Evolutionary conservation across 1,140 invertebrate species (phyloP), one percentile per base, ranked within the genome.

Genomic region (Choristoneura fumiferana): DNA sequence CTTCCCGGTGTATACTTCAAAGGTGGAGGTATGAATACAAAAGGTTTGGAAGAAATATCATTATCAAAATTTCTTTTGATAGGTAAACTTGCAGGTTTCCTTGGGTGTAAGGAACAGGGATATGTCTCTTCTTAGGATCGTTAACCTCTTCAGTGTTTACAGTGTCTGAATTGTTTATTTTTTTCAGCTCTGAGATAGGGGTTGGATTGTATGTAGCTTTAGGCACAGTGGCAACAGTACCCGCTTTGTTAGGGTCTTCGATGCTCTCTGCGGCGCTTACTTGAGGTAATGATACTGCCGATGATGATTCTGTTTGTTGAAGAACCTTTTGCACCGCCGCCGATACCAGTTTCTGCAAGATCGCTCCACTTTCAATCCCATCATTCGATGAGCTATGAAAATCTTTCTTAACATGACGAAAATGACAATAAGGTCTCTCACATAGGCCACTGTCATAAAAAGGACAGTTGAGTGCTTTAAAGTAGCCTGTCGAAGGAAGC

Each of bases 391-490:
- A 64, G 63, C 58, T 75, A 71, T 78, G 76, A 54, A 69, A 60
- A 60, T 90, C 93, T 91, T 92, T 93, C 74, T 92, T 94, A 69
- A 92, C 89, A 89, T 98, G 96, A 79, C 94, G 93, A 81, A 95
- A 97, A 87, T 97, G 96, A 89, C 96, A 98, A 84, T 97, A 96
- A 13, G 96, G 95, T 73, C 96, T 92, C 65, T 95, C 94, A 87
- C 96, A 98, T 39, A 86, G 65, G 54, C 94, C 94, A 81, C 91
- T 94, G 67, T 95, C 92, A 76, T 92, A 96, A 91, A 94, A 97
- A 29, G 96, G 96, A 85, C 96, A 98, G 66, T 92, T 92, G 53
- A 96, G 92, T 62, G 92, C 92, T 89, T 95, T 94, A 76, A 97
- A 97, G 76, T 95, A 95, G 62, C 96, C 96, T 67, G 94, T 95